Evolutionary conservation across 2,113 vertebrate genomes (phyloP).

Genomic region (Dicrurus megarhynchus): DNA sequence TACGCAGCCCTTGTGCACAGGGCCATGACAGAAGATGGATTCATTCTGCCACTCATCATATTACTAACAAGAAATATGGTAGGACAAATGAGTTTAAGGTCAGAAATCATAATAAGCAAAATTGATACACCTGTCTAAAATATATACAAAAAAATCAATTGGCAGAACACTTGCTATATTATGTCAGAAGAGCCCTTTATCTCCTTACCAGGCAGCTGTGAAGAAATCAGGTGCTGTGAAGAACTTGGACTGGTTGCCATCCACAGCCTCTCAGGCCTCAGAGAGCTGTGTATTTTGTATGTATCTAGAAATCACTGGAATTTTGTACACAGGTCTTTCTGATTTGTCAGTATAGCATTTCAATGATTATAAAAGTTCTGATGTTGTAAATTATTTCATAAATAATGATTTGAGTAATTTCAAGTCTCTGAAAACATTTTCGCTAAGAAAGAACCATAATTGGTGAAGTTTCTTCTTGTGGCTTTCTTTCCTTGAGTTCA

Average conservation of each 20-base stretch:
- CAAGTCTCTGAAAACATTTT: neutral
- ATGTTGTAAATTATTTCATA: neutral
- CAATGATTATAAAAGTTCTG: neutral
- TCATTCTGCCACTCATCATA: neutral
- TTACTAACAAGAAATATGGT: neutral
- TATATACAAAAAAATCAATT: neutral
- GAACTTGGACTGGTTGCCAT: neutral
- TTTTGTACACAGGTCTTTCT: neutral
- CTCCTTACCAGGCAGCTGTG: neutral
- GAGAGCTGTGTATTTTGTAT: accelerated
- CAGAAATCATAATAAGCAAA: neutral
- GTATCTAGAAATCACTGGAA: neutral
- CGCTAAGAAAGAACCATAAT: neutral
- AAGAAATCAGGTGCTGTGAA: neutral
- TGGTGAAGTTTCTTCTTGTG: neutral
- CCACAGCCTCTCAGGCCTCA: neutral
- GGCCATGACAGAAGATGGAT: neutral
- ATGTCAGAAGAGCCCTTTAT: neutral
- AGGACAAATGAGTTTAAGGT: neutral
- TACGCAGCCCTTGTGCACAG: neutral
- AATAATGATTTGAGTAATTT: neutral
- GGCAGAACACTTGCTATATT: neutral
- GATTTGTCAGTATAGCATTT: neutral
- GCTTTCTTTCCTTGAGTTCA: neutral
- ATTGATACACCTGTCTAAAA: neutral